Evolutionary conservation across 1,140 invertebrate species (phyloP), one percentile per base, ranked within the genome.

Genomic region (Neotoxoptera formosana): DNA sequence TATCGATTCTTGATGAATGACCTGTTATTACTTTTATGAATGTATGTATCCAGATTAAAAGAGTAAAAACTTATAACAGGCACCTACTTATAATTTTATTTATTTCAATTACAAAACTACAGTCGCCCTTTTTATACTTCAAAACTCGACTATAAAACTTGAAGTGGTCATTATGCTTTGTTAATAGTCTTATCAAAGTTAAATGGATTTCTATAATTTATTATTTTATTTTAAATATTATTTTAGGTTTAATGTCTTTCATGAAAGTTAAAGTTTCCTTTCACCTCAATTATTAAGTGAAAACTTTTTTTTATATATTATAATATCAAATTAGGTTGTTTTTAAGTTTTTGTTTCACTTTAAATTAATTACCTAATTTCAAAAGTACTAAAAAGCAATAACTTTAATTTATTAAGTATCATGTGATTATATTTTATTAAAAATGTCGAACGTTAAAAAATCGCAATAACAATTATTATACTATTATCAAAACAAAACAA

Each of bases 121-220:
- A 76, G 14, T 34, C 7, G 17, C 17, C 11, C 11, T 67, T 30
- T 67, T 67, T 67, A 67, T n/a, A n/a, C 60, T 76, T 34, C 14
- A 76, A 34, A 76, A 67, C 60, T 67, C 30, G 30, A 67, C 60
- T 67, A 14, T 67, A 67, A 67, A 30, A 76, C n/a, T 76, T 76
- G 30, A 76, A 34, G 4, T 76, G 60, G 30, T 76, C 60, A 76
- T 67, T 67, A 76, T 76, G 60, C 30, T 47, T 86, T n/a, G 20
- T 87, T 87, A 87, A 47, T 87, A 30, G 45, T 87, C 45, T 87
- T 83, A 47, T 45, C 21, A 47, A 25, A 48, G 45, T 30, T 30
- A 48, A 87, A 87, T 36, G 45, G 23, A 87, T 87, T 87, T 87
- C 84, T 87, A 87, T n/a, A 76, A 48, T 47, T 87, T 87, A 87